These are phyloP conservation scores for Mus spretus DNA, from an alignment of 2,797 vertebrate genomes.

Conservation along the genomic window DNA sequence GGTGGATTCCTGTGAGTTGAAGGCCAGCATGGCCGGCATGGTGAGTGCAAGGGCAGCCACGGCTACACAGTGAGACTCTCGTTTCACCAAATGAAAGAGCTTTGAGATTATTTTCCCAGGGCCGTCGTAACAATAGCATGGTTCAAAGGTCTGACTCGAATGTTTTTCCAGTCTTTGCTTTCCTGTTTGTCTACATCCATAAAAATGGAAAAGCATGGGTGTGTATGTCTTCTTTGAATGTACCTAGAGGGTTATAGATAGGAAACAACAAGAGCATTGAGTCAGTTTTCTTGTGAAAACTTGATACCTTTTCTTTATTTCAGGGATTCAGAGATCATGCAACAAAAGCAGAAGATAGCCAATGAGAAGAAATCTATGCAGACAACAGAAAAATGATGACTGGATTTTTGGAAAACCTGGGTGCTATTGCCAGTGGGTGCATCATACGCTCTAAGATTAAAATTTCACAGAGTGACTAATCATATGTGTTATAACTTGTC, in stretches of 20 bases:
- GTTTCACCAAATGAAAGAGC: neutral
- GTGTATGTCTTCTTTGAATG: slow-evolving; percentile 39
- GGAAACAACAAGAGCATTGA: slow-evolving; percentile 48
- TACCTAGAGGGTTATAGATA: neutral
- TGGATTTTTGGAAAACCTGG: slow-evolving; percentile 65
- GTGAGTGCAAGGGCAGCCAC: neutral
- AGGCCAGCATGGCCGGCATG: neutral
- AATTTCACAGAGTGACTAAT: slow-evolving; percentile 65
- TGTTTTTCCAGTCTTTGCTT: slow-evolving; percentile 7
- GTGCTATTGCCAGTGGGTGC: slow-evolving; percentile 70
- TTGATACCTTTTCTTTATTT: slow-evolving; percentile 69
- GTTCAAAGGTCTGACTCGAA: slow-evolving; percentile 30
- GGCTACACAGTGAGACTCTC: neutral
- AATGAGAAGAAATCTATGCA: slow-evolving; percentile 90
- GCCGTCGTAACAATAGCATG: neutral
- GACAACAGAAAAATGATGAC: slow-evolving; percentile 86
- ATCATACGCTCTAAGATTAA: slow-evolving; percentile 75
- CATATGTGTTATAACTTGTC: slow-evolving; percentile 71
- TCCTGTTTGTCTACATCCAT: neutral
- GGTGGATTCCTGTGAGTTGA: neutral
- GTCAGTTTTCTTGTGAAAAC: slow-evolving; percentile 50
- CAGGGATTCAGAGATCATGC: slow-evolving; percentile 91
- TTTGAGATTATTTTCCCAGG: slow-evolving; percentile 49
- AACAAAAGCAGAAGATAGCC: slow-evolving; percentile 90
- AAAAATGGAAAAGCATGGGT: slow-evolving; percentile 53